A percentile compares a stretch with the other conserved stretches of the same genome.
These are phyloP conservation scores for Aldrovandia affinis DNA, from an alignment of 2,797 vertebrate species.

Conservation along the genomic window DNA sequence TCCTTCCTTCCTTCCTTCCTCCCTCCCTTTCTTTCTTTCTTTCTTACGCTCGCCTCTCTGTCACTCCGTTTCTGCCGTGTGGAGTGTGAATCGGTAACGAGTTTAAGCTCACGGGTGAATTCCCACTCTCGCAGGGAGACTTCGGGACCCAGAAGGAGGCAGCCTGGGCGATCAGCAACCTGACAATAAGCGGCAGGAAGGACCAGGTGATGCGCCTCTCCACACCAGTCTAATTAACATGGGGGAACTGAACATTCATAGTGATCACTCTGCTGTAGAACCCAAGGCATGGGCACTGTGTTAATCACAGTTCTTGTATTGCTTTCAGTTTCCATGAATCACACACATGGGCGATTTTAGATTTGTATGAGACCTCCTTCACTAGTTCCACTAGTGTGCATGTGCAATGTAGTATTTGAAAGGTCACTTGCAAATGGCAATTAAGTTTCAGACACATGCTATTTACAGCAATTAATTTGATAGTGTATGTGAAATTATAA, in stretches of 20 bases:
- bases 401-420: slow-evolving; percentile 1
- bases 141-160: slow-evolving; percentile 99
- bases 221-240: no score
- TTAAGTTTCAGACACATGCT: no score
- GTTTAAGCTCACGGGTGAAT: neutral
- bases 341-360: neutral
- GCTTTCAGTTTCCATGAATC: neutral
- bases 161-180: slow-evolving; percentile 99
- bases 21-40: neutral
- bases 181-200: slow-evolving; percentile 98
- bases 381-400: neutral
- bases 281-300: no score
- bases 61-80: neutral
- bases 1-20: no score
- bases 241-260: no score
- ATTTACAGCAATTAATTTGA: no score
- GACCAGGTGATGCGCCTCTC: slow-evolving; percentile 98
- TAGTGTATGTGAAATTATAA: no score
- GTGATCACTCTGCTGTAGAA: no score
- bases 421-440: no score
- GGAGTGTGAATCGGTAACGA: no score
- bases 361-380: no score
- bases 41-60: neutral
- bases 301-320: no score
- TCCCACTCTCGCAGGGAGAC: slow-evolving; percentile 80